A percentile compares a stretch with the other conserved stretches of the same genome.
Evolutionary conservation across 1,140 invertebrate species (phyloP).

Genomic region (Zaprionus nigranus): DNA sequence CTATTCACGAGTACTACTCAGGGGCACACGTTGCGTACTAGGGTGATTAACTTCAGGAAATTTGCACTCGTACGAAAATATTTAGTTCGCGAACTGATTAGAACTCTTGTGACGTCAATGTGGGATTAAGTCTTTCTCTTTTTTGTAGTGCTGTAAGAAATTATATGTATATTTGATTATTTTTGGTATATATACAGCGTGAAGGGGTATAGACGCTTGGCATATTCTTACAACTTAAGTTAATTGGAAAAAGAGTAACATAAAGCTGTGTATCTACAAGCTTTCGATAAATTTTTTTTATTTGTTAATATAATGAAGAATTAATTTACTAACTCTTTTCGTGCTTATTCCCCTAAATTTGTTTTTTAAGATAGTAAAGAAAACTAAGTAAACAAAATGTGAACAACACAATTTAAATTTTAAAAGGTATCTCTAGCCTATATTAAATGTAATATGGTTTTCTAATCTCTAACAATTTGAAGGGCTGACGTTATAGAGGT

Average conservation of each 20-base stretch:
- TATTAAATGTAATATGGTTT: not conserved
- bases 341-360: too few species aligned
- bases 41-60: conserved; percentile 71
- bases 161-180: not conserved
- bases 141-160: conserved; percentile 13
- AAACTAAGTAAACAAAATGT: too few species aligned
- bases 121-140: conserved; percentile 6
- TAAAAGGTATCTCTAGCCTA: too few species aligned
- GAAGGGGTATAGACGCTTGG: not conserved
- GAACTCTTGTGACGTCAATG: conserved; percentile 64
- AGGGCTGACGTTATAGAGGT: not conserved
- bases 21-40: conserved; percentile 38
- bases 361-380: too few species aligned
- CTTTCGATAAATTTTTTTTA: too few species aligned
- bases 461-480: not conserved
- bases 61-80: conserved; percentile 63
- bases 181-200: not conserved
- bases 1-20: conserved; percentile 32
- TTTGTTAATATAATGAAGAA: too few species aligned
- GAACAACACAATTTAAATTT: too few species aligned
- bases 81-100: conserved; percentile 64
- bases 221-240: not conserved
- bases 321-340: too few species aligned
- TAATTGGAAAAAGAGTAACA: too few species aligned
- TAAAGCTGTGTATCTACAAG: too few species aligned